Base-by-base conservation (phyloP, 1,140 invertebrate genomes). In the Magallana gigas region DNA sequence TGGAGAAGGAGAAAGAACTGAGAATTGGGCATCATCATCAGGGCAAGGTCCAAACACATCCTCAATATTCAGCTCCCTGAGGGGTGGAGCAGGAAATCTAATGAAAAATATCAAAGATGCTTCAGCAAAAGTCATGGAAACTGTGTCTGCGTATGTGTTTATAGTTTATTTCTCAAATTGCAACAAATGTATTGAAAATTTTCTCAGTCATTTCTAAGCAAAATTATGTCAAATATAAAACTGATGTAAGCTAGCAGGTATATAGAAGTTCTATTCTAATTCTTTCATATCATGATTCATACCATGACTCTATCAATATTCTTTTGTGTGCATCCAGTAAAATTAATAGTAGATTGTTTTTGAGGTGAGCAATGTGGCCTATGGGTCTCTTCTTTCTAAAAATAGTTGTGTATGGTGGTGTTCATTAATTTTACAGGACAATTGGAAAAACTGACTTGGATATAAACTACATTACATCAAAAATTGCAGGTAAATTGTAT, bases 81-180 rank as follows among this genome's bases (percentile, higher is more conserved):
- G 91, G 89, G 94, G 93, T 16, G 93, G 94, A 57, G 94, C 94
- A 56, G 94, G 93, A 16, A 94, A 87, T 86, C 89, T 95, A 16
- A 93, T 99, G 68, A 98, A 98, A 91, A 99, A 99, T 94, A 95
- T 99, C 16, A 99, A 98, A 94, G 98, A 99, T 93, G 99, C 98
- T 1, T 99, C 98, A 8, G 97, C 97, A 18, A 99, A 98, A 96
- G 98, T 99, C 16, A 98, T 99, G 96, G 98, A 99, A 93, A 97
- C 98, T 57, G 98, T 99, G 81, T 98, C 98, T 94, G 97, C 98
- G 97, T 97, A 95, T 96, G 97, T 96, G 29, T 83, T 57, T 57
- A 57, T 9, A 83, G 11, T 16, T 36, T 36, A 23, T 80, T 80
- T 36, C 18, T 80, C 11, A 23, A 36, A 36, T n/a, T 9, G 14